Percentiles rank a stretch among this genome's conserved stretches.
These are phyloP conservation scores for Procavia capensis DNA, from an alignment of 2,113 vertebrate species.

Conservation along the genomic window DNA sequence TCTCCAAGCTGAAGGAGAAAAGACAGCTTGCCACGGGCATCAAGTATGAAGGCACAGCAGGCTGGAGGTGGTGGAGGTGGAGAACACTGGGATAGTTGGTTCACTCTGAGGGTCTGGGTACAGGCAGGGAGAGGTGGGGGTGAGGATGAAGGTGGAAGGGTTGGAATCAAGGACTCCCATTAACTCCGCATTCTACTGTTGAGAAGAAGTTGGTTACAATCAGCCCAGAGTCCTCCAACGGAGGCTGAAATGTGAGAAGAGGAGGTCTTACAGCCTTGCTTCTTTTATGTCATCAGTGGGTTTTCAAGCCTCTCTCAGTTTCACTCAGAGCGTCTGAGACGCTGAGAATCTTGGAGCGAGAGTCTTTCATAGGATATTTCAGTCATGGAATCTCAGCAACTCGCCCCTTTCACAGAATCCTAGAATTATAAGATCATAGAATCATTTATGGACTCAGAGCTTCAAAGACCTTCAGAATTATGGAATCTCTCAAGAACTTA, in stretches of 20 bases:
- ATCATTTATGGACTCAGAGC: background rate
- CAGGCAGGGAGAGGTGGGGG: background rate
- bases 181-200: background rate
- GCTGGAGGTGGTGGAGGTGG: background rate
- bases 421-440: background rate
- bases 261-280: background rate
- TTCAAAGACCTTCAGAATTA: background rate
- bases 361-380: background rate
- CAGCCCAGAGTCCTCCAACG: background rate
- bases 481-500: background rate
- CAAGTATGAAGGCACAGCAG: background rate
- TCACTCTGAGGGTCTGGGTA: background rate
- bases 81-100: no score
- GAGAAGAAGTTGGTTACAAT: background rate
- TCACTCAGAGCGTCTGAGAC: background rate
- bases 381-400: background rate
- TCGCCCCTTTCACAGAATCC: background rate
- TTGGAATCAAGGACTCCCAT: no score
- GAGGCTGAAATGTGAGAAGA: rapidly evolving
- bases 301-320: background rate
- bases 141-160: background rate
- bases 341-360: background rate
- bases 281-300: background rate
- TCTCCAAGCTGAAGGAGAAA: background rate
- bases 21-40: background rate